A percentile compares a stretch with the other conserved stretches of the same genome.
Evolutionary conservation across 2,888 invertebrate species (phyloP).

Genomic region (Drosophila kambysellisi): DNA sequence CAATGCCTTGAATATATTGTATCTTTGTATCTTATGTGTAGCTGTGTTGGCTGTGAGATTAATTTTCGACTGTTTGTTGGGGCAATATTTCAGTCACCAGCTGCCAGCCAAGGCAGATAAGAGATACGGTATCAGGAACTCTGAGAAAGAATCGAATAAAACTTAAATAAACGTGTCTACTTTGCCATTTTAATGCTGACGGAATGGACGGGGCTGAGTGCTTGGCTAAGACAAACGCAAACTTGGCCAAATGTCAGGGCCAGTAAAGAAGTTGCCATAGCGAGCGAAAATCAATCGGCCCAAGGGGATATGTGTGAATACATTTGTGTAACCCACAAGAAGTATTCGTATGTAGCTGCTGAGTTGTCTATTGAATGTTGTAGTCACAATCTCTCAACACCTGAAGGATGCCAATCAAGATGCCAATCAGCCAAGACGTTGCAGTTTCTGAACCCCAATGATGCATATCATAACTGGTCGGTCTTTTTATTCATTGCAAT

Average conservation of each 20-base stretch:
- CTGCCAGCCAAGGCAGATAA: constrained; percentile 31
- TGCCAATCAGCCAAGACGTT: constrained; percentile 15
- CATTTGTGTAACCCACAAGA: not conserved
- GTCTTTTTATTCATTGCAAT: not conserved
- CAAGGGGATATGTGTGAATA: not conserved
- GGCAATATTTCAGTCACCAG: constrained; percentile 7
- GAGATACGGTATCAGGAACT: constrained; percentile 4
- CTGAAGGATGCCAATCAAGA: constrained; percentile 9
- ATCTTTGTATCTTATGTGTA: constrained; percentile 22
- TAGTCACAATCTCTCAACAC: not conserved
- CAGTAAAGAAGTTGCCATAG: constrained; percentile 9
- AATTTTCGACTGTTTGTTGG: constrained; percentile 38
- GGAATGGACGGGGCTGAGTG: not conserved
- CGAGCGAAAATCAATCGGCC: not conserved
- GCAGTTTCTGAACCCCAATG: constrained; percentile 2
- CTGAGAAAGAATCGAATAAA: constrained; percentile 28
- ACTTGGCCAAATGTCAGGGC: constrained; percentile 25
- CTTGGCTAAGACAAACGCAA: constrained; percentile 38
- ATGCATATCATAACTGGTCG: constrained; percentile 8
- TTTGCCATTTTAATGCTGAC: constrained; percentile 37
- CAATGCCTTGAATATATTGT: constrained; percentile 14
- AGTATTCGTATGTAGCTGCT: not conserved
- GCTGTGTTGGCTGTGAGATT: constrained; percentile 28
- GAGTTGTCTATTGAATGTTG: not conserved
- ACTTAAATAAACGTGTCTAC: constrained; percentile 52